Percentiles rank a stretch among this genome's conserved stretches.
Conservation (phyloP, 1,140 invertebrate genomes). For the Hydropsyche tenuis region DNA sequence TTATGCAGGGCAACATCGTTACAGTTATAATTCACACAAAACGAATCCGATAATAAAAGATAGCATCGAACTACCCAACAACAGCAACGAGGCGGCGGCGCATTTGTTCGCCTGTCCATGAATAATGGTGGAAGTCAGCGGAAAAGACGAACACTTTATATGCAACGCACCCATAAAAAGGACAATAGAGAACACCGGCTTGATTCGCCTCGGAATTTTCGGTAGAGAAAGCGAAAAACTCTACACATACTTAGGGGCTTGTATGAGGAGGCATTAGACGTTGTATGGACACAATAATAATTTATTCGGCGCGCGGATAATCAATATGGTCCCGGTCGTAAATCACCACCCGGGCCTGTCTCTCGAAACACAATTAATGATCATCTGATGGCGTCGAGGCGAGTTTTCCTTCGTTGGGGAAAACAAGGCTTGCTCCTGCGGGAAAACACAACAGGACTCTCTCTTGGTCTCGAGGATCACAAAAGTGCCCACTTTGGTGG, state of each 20-base stretch:
- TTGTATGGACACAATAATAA: conserved; percentile 12
- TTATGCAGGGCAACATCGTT: conserved; percentile 11
- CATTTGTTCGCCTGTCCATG: neutral
- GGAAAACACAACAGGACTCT: neutral
- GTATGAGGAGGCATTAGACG: neutral
- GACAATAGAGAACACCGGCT: neutral
- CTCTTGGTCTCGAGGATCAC: neutral
- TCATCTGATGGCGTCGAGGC: conserved; percentile 9
- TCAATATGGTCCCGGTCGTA: conserved; percentile 22
- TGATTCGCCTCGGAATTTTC: neutral
- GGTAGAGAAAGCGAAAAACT: too few species aligned
- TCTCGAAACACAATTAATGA: conserved; percentile 27
- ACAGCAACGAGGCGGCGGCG: neutral
- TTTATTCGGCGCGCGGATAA: conserved; percentile 18
- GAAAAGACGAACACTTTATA: conserved; percentile 2
- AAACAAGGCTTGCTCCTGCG: neutral
- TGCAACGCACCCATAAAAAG: neutral
- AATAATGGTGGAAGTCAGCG: conserved; percentile 13
- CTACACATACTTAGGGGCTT: too few species aligned
- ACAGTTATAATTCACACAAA: conserved; percentile 19
- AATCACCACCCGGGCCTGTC: conserved; percentile 16
- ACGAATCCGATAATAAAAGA: conserved; percentile 28
- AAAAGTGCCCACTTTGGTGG: neutral
- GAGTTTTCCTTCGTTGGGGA: neutral
- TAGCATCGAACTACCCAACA: neutral